A percentile compares a stretch with the other conserved stretches of the same genome.
phyloP scores from a whole-genome alignment of 2,797 vertebrate species.

The Graptemys geographica region DNA sequence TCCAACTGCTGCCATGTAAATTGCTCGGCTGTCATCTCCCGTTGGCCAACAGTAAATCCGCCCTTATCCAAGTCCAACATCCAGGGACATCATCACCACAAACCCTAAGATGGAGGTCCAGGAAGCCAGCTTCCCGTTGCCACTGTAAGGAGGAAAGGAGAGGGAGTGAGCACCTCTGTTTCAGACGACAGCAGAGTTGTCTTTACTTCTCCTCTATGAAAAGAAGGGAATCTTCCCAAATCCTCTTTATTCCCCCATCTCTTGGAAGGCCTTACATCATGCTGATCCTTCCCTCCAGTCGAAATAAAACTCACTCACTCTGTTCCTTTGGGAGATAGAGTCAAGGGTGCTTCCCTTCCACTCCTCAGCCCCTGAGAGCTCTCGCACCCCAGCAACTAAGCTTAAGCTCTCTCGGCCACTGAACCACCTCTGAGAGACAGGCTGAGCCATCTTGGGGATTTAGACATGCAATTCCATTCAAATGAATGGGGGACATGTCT shows the following conservation, averaged over 20 bases:
- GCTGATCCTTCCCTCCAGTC: neutral
- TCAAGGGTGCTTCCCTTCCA: neutral
- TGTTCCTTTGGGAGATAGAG: neutral
- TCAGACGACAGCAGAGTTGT: neutral
- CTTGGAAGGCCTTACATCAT: neutral
- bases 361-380: neutral
- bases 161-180: neutral
- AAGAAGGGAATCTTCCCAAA: neutral
- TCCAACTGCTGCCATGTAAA: neutral
- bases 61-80: constrained; percentile 93
- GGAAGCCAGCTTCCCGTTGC: constrained; percentile 94
- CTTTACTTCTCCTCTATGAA: fast-evolving
- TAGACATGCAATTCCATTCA: neutral
- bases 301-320: neutral
- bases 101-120: constrained; percentile 95
- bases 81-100: constrained; percentile 98
- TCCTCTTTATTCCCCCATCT: fast-evolving
- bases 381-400: neutral
- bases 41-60: fast-evolving
- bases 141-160: constrained; percentile 80
- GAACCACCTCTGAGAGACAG: neutral
- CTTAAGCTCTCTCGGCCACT: neutral
- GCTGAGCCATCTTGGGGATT: neutral
- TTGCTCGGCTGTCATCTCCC: constrained; percentile 3
- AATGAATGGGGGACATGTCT: neutral